Conservation (phyloP, 2,113 vertebrate genomes). For the Orientallactaga bullata region DNA sequence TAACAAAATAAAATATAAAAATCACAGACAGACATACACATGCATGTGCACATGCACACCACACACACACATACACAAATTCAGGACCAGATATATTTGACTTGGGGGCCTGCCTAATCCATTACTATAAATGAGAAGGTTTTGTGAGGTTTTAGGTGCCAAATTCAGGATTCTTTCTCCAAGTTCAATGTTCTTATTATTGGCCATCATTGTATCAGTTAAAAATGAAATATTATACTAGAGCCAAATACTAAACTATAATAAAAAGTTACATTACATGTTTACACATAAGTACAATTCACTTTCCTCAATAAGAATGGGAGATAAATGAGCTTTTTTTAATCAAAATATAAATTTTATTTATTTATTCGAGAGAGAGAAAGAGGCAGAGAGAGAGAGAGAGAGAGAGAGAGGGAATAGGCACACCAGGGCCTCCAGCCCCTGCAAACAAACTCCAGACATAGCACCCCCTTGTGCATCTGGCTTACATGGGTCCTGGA, state of each 20-base stretch:
- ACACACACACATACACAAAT: too few species aligned
- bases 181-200: neutral
- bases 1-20: too few species aligned
- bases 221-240: slow-evolving; percentile 1
- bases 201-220: neutral
- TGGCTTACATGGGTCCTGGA: too few species aligned
- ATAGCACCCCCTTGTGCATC: too few species aligned
- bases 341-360: too few species aligned
- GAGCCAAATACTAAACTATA: neutral
- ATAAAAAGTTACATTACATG: neutral
- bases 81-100: neutral
- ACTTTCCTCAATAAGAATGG: neutral
- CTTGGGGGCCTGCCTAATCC: neutral
- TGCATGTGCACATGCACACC: too few species aligned
- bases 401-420: too few species aligned
- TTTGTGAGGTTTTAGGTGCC: neutral
- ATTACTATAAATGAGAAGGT: neutral
- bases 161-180: neutral
- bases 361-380: too few species aligned
- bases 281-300: slow-evolving; percentile 30
- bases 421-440: too few species aligned
- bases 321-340: slow-evolving; percentile 20
- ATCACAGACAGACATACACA: too few species aligned
- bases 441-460: too few species aligned
- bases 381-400: too few species aligned